Evolutionary conservation across 2,113 vertebrate species (phyloP), one percentile per base, ranked within the genome.

Genomic region (Noturus placidus): DNA sequence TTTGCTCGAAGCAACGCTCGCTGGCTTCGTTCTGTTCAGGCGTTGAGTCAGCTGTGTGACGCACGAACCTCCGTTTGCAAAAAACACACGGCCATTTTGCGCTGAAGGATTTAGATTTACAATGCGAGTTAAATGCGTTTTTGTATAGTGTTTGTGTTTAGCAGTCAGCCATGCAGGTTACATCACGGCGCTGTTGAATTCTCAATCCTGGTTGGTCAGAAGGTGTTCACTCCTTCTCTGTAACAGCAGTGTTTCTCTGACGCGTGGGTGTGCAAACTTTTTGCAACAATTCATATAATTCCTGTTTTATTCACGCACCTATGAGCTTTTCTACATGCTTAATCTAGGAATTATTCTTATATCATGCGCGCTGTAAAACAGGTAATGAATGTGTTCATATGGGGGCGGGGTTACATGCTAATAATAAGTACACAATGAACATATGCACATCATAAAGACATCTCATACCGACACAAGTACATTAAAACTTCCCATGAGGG

Each of bases 31-130:
- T 35, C 30, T 65, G 74, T 65, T 61, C 46, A 38, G 54, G 74
- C 74, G 35, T 46, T 67, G 84, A 86, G 59, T 86, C 84, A 79
- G 84, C 27, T 61, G 5, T 57, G 57, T 87, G 54, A 76, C 82
- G 25, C 81, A 78, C 27, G 15, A 15, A 13, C 54, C 70, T 70
- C 52, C 83, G 61, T 85, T 85, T 46, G 6, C 57, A 77, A 77
- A 77, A 77, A 69, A 59, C 83, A 46, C 70, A 76, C 83, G 52
- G 61, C 25, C 83, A 85, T 59, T 69, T 86, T 86, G 9, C 63
- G 65, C 19, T 33, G n/a, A 42, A 27, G 57, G 81, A 77, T 30
- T 54, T 79, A 27, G 27, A 54, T 79, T 30, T 30, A 19, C 50
- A 79, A 1, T 20, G 35, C 42, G 19, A 70, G 30, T 70, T 33